Base-by-base conservation (phyloP, 2,113 vertebrate genomes). In the Fulica atra region DNA sequence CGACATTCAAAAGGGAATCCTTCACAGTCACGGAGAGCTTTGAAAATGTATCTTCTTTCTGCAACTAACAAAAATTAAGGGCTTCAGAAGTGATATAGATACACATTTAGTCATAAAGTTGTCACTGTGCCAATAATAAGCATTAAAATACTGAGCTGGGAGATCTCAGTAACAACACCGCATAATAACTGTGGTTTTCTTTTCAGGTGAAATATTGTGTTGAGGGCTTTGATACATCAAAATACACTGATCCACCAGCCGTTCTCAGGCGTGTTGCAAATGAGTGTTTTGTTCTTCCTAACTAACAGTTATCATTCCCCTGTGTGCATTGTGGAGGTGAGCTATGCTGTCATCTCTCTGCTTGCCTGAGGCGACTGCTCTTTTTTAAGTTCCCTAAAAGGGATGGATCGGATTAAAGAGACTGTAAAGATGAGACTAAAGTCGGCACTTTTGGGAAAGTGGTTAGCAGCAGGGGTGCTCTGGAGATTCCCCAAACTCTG, bases 41-140 rank as follows among this genome's bases (percentile, higher is more conserved):
- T 95, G 84, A 87, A 96, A 95, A 53, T 48, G 2, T 85, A 76
- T 85, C 54, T 76, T 5, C 44, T 95, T 95, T 80, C 74, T 77
- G 13, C 54, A 86, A 24, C 35, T 51, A 89, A 60, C 20, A 91
- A 76, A 92, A 92, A 29, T 38, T 64, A 53, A 84, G 60, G 24
- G 5, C 44, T 85, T 91, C 78, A 65, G 36, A 57, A 48, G 60
- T 40, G 24, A 40, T 6, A 20, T 44, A 91, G 61, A 87, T 95
- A 76, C 26, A 40, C 7, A 53, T 7, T 65, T 31, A 40, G 28
- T 61, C 33, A 53, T 69, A 81, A 87, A 65, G 46, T 89, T 95
- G 66, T 82, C 60, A 61, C 31, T 81, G 48, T 87, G 73, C 57
- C 70, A 80, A 14, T 72, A 71, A 56, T 31, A 76, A 51, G 33